Evolutionary conservation across 1,140 invertebrate genomes (phyloP), one percentile per base, ranked within the genome.

Genomic region (Rhyacophila brunnea): DNA sequence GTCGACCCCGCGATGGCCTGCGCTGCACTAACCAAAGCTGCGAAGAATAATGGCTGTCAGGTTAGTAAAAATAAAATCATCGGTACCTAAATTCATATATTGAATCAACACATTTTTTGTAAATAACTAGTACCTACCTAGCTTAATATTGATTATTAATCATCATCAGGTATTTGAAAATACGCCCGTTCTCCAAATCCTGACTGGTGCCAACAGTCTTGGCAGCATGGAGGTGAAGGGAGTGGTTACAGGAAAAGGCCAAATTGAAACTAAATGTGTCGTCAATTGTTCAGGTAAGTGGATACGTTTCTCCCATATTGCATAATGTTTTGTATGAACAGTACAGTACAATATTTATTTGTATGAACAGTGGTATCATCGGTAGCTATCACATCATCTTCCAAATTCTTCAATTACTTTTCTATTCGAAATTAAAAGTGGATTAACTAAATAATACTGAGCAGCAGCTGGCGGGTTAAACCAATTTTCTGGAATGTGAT

Each of bases 1-100:
- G 82, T 91, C 38, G 92, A 95, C 73, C 91, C 93, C 0, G 81
- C 87, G 0, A 89, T 89, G 78, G 82, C 91, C 17, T 90, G 91
- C 66, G 81, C 81, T 6, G 87, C 91, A 0, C 75, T 95, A 1
- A 83, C 85, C 0, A 85, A 86, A 74, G 84, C 80, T 19, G 87
- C 91, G 1, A 85, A 80, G 1, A 79, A 77, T 49, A 80, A 83
- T 55, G 91, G 90, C 20, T 90, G 81, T 17, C 82, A 87, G 76
- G 89, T 93, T 70, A 73, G 14, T 10, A 43, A 7, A 7, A 10
- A 43, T 6, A 43, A n/a, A n/a, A n/a, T n/a, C n/a, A n/a, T n/a
- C n/a, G n/a, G n/a, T n/a, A n/a, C n/a, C 34, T 35, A 35, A 7
- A 35, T 35, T 6, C n/a, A 7, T 35, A 7, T 6, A 35, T n/a